Base-by-base conservation (phyloP, 2,113 vertebrate species). In the Merops nubicus region DNA sequence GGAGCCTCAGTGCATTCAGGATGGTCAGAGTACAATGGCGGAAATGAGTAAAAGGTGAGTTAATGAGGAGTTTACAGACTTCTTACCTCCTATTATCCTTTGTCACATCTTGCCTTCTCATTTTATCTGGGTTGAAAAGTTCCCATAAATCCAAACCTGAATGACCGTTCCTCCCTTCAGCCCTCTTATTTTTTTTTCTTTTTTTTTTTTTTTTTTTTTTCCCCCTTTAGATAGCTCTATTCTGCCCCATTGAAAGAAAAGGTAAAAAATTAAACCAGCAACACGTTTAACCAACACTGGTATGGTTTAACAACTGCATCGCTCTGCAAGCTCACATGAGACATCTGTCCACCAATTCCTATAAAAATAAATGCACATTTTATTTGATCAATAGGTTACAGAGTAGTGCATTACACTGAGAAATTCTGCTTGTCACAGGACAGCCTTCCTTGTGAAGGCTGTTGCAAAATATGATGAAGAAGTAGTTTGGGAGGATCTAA, bases 131-230 rank as follows among this genome's bases (percentile, higher is more conserved):
- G 2, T 63, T 68, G 22, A 80, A 69, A 86, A 48, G 25, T 33
- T 22, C 13, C 17, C 11, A 6, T 54, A 53, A 64, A 69, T 7
- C 1, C n/a, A 53, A 83, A 74, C 15, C 4, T n/a, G 43, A 40
- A 65, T 34, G 17, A 8, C 17, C 50, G 5, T 64, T 47, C n/a
- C 60, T 51, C 26, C 15, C 14, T 47, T 12, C 16, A 26, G 5
- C 4, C 6, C 8, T 2, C 2, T n/a, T n/a, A n/a, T n/a, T n/a
- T n/a, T n/a, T 10, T 1, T 9, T 11, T 8, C 8, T 1, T 9
- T 11, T 8, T 33, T 51, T 10, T 1, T 9, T 11, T 8, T 33
- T 51, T n/a, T n/a, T 10, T 1, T 9, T 11, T 8, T 33, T 51
- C 42, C 43, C 21, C 6, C n/a, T n/a, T 51, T 68, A 31, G 7